phyloP scores from a whole-genome alignment of 1,140 invertebrate species.

The Brachionus manjavacas region DNA sequence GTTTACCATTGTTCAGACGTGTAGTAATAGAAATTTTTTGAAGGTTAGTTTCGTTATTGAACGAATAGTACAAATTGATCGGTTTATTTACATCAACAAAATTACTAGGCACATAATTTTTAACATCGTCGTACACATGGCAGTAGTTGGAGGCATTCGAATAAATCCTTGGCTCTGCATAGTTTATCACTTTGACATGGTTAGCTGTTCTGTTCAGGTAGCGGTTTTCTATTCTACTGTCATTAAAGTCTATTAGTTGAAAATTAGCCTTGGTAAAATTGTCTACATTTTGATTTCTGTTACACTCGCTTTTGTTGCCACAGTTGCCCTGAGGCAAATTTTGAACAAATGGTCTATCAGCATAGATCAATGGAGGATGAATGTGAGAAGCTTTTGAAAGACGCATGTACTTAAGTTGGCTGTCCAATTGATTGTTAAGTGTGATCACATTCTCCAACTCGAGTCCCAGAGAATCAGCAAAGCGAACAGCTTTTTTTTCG shows the following conservation, averaged over 20 bases:
- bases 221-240: not conserved
- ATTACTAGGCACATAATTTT: not conserved
- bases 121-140: not conserved
- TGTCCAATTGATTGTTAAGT: not conserved
- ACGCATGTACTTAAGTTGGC: not conserved
- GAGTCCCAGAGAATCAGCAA: constrained; percentile 13
- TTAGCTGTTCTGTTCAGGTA: not conserved
- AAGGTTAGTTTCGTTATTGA: not conserved
- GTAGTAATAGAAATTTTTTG: constrained; percentile 18
- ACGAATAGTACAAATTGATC: not conserved
- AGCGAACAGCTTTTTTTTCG: constrained; percentile 34
- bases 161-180: constrained; percentile 7
- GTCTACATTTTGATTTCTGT: not conserved
- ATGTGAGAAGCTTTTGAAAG: not conserved
- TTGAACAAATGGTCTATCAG: not conserved
- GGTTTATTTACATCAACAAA: not conserved
- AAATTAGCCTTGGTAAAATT: not conserved
- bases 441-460: constrained; percentile 28
- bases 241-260: not conserved
- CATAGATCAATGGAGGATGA: not conserved
- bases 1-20: constrained; percentile 37
- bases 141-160: not conserved
- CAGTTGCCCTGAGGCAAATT: not conserved
- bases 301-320: not conserved
- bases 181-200: not conserved